A percentile compares a stretch with the other conserved stretches of the same genome.
These are phyloP conservation scores for Scomberomorus guttatus DNA, from an alignment of 2,797 vertebrate species.

Conservation along the genomic window DNA sequence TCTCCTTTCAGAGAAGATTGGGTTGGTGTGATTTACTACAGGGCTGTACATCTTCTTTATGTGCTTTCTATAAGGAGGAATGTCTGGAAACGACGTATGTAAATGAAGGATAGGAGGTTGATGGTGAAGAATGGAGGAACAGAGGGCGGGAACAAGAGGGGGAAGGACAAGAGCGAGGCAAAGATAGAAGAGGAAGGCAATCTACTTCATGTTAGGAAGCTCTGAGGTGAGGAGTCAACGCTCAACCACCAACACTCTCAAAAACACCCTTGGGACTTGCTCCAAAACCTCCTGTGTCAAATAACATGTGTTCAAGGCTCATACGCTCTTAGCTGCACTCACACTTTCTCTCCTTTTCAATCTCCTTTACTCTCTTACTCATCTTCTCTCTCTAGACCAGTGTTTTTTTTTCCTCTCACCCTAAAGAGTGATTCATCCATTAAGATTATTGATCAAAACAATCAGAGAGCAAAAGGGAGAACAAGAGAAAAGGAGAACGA, in stretches of 20 bases:
- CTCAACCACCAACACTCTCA: conserved; percentile 44
- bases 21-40: conserved; percentile 58
- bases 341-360: conserved; percentile 32
- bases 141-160: not conserved
- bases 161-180: not conserved
- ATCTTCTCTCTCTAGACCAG: conserved; percentile 7
- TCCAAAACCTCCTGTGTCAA: conserved; percentile 56
- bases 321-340: conserved; percentile 39
- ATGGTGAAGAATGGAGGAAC: conserved; percentile 53
- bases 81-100: conserved; percentile 62
- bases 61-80: conserved; percentile 58
- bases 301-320: conserved; percentile 60
- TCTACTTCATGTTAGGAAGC: conserved; percentile 26
- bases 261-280: conserved; percentile 46
- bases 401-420: conserved; percentile 24
- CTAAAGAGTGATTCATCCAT: conserved; percentile 60
- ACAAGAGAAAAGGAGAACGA: conserved; percentile 34
- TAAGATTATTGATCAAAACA: conserved; percentile 75
- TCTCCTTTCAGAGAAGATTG: conserved; percentile 56
- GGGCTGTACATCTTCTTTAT: conserved; percentile 66
- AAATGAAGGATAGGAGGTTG: conserved; percentile 70
- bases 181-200: conserved; percentile 10
- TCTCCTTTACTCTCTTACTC: conserved; percentile 15
- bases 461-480: conserved; percentile 59
- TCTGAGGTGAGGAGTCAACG: conserved; percentile 45